Evolutionary conservation across 2,113 vertebrate genomes (phyloP).

Genomic region (Natator depressus): DNA sequence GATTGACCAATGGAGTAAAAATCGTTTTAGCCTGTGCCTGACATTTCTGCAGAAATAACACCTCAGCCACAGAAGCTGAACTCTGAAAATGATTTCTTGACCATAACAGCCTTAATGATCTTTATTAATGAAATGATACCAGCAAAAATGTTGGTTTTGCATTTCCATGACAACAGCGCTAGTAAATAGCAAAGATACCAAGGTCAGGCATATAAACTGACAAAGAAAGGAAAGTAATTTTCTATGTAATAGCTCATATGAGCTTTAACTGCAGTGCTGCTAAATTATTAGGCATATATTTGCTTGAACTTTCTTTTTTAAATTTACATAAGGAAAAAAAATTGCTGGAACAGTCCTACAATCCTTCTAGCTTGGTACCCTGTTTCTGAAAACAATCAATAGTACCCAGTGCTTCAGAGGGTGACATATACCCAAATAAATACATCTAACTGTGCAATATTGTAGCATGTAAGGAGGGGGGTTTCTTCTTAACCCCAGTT

Average conservation of each 20-base stretch:
- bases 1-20: neutral
- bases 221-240: conserved; percentile 10
- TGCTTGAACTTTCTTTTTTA: neutral
- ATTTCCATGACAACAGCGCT: conserved; percentile 38
- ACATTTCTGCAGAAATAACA: neutral
- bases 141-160: conserved; percentile 13
- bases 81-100: conserved; percentile 35
- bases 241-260: neutral
- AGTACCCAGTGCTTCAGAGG: neutral
- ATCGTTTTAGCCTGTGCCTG: neutral
- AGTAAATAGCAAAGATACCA: neutral
- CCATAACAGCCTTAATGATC: conserved; percentile 22
- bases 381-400: neutral
- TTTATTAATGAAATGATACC: conserved; percentile 9
- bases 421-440: neutral
- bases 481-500: neutral
- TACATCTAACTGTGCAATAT: neutral
- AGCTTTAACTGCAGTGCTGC: neutral
- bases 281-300: neutral
- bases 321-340: neutral
- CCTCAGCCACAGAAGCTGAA: neutral
- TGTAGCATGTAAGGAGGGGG: neutral
- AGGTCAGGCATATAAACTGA: conserved; percentile 21
- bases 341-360: neutral
- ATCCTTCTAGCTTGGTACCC: neutral